A percentile compares a stretch with the other conserved stretches of the same genome.
Evolutionary conservation across 1,140 invertebrate species (phyloP).

Genomic region (Neotoxoptera formosana): DNA sequence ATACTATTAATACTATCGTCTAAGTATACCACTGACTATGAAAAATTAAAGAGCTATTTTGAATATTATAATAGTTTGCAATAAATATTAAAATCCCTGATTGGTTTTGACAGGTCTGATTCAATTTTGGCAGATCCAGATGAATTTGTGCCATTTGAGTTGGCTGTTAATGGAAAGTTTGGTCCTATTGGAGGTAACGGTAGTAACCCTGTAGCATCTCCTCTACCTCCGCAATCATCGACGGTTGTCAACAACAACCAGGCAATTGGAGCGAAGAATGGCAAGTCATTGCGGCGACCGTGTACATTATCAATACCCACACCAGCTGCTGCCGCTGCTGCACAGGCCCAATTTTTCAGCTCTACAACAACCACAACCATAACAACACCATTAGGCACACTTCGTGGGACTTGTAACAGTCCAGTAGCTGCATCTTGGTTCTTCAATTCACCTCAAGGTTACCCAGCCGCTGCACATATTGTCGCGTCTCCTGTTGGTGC

Average conservation of each 20-base stretch:
- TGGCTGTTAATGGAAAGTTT: conserved; percentile 76
- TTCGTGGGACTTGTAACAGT: conserved; percentile 62
- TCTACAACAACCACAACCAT: conserved; percentile 31
- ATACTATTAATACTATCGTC: no score
- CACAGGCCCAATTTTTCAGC: conserved; percentile 26
- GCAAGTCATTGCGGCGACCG: conserved; percentile 40
- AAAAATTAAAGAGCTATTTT: neutral
- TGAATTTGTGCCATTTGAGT: conserved; percentile 78
- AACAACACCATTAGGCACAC: conserved; percentile 54
- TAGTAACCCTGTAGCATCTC: conserved; percentile 4
- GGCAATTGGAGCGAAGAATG: conserved; percentile 66
- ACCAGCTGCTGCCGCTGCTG: conserved; percentile 26
- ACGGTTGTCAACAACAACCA: conserved; percentile 66
- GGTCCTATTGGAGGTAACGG: conserved; percentile 77
- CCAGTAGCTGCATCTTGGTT: conserved; percentile 67
- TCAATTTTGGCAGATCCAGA: conserved; percentile 76
- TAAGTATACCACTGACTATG: neutral
- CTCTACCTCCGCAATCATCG: conserved; percentile 28
- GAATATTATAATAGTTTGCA: neutral
- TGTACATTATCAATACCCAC: conserved; percentile 39
- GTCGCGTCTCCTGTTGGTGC: conserved; percentile 58
- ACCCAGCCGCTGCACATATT: conserved; percentile 57
- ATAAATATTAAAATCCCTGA: neutral
- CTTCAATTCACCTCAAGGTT: conserved; percentile 65
- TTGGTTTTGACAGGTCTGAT: conserved; percentile 61